Base-by-base conservation (phyloP, 2,888 invertebrate genomes). In the Chymomyza procnemis region DNA sequence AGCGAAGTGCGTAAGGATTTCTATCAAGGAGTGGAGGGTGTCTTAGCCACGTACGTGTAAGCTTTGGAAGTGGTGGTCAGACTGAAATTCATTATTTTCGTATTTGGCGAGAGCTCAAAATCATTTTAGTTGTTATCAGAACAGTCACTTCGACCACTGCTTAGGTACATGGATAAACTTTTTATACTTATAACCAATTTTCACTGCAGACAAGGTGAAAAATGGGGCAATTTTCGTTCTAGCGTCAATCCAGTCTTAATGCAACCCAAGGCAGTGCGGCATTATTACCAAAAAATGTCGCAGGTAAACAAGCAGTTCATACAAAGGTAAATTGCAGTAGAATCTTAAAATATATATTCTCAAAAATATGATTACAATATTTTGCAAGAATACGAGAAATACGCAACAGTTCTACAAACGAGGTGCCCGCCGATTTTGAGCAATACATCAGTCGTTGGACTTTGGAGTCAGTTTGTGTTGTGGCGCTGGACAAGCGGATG, bases 191-290 rank as follows among this genome's bases (percentile, higher is more conserved):
- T 26, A 6, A 4, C 1, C 1, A 26, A 26, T 3, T 26, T 26
- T 26, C 8, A 6, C 19, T 18, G n/a, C 80, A 93, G 93, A 1
- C 93, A 95, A 90, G 93, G 93, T 0, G 91, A 92, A 21, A 91
- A 93, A 73, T 95, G 95, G 82, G 75, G 75, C 4, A 75, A 75
- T 4, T 55, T 82, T 3, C 84, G 81, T 0, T 73, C 85, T 4
- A 94, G 93, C 74, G 93, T 94, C 0, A 94, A 94, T 87, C 93
- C 93, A 62, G 91, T 93, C 30, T 91, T 95, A 89, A 90, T 95
- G 89, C 92, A 93, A 78, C 93, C 94, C 0, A 92, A 93, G 79
- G 84, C 92, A 5, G 89, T 92, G 0, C 92, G 91, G 81, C 85
- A 92, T 12, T 93, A 93, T 59, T 88, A 92, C 6, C 89, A 92